These are phyloP conservation scores for Numenius phaeopus DNA, from an alignment of 2,797 vertebrate species.

Conservation along the genomic window DNA sequence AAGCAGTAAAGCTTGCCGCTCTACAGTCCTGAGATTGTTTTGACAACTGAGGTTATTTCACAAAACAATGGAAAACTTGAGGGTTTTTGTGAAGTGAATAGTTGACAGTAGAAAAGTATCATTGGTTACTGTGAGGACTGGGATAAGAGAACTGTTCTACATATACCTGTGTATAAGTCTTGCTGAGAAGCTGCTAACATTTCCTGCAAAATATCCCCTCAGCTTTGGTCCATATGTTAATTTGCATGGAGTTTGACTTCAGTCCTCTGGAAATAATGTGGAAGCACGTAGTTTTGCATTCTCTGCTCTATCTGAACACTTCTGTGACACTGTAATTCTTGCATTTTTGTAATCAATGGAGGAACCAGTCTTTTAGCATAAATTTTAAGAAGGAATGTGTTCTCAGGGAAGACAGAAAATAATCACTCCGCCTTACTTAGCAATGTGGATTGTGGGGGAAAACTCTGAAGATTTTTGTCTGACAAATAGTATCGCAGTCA, in stretches of 20 bases:
- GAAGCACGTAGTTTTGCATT: neutral
- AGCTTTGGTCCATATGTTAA: neutral
- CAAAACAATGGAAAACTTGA: neutral
- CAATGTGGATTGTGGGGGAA: too few relatives aligned
- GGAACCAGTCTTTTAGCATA: neutral
- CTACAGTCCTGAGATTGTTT: neutral
- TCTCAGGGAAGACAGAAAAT: neutral
- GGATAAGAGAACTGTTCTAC: neutral
- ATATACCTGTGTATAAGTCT: neutral
- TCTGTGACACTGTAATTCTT: neutral
- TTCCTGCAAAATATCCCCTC: neutral
- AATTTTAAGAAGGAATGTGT: neutral
- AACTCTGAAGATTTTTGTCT: neutral
- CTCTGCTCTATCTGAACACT: neutral
- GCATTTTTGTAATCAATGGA: neutral
- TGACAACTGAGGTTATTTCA: neutral
- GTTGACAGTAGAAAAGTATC: neutral
- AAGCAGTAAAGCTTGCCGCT: neutral
- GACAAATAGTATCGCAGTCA: neutral
- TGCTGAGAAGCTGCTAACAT: neutral
- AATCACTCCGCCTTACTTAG: neutral
- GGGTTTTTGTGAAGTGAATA: neutral
- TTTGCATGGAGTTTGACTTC: neutral
- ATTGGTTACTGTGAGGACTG: neutral
- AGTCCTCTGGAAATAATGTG: neutral